These are phyloP conservation scores for Colletes collaris DNA, from an alignment of 2,888 invertebrate genomes.

Conservation along the genomic window DNA sequence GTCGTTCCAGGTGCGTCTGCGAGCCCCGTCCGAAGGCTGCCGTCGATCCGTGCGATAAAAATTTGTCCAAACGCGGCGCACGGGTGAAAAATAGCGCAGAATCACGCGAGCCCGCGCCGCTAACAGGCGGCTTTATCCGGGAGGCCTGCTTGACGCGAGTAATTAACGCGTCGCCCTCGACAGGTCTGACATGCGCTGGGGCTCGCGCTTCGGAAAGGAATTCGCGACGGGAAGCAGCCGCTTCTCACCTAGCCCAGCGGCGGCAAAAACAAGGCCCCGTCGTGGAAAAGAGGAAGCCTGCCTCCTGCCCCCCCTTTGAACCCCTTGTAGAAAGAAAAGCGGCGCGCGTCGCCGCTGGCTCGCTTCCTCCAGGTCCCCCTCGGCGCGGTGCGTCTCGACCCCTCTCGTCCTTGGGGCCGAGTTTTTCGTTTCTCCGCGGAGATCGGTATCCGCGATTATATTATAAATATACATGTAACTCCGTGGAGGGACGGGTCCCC, in stretches of 20 bases:
- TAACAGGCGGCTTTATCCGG: background rate
- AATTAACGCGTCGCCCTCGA: conserved; percentile 69
- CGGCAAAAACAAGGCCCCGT: conserved; percentile 50
- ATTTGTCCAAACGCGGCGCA: background rate
- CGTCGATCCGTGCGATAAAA: conserved; percentile 6
- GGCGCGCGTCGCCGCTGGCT: background rate
- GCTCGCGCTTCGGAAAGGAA: conserved; percentile 62
- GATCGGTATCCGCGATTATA: conserved; percentile 78
- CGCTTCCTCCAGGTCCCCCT: background rate
- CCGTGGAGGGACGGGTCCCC: conserved; percentile 45
- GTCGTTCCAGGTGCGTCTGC: too few species aligned
- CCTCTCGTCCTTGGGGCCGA: conserved; percentile 49
- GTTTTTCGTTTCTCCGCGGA: conserved; percentile 61
- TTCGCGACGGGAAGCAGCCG: conserved; percentile 68
- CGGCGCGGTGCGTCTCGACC: conserved; percentile 3
- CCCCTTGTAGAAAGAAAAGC: conserved; percentile 40
- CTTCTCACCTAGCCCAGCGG: conserved; percentile 64
- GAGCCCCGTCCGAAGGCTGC: background rate
- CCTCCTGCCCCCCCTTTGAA: background rate
- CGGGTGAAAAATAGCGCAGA: background rate
- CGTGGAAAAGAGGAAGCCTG: conserved; percentile 31
- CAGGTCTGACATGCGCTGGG: conserved; percentile 55
- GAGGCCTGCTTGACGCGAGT: conserved; percentile 40
- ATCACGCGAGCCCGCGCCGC: background rate
- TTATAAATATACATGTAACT: conserved; percentile 77